Base-by-base conservation (phyloP, 30 jellyfish, hydroid and myxozoan genomes). In the Nemopilema nomurai region DNA sequence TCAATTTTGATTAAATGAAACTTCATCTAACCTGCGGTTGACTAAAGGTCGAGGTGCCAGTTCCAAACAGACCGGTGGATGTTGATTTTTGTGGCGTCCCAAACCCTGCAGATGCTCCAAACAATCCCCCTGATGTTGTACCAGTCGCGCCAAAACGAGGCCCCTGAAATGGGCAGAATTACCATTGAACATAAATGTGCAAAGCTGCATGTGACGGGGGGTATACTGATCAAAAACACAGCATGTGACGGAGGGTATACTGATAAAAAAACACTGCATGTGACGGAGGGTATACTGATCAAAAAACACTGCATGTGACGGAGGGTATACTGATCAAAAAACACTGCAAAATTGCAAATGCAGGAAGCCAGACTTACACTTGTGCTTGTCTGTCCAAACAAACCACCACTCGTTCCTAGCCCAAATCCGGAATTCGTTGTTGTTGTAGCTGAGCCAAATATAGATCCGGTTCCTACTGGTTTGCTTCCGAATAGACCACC, bases 11-110 rank as follows among this genome's bases (percentile, higher is more conserved):
- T 3, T 3, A 41, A 41, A 6, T 3, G 57, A 41, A 13, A 41
- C 6, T 41, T 6, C 26, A 29, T 8, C 79, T 17, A 57, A 82
- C 91, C 87, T 91, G 89, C 51, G 96, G 92, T 31, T 91, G 96
- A 27, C 97, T 96, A 80, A 91, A 91, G 1, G 96, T 76, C 18
- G 92, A 85, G 27, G 89, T 81, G 20, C 90, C 96, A 9, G 89
- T 85, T 6, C 98, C 98, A 79, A 93, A 93, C 50, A 93, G 89
- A 26, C 97, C 90, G 29, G 96, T 91, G 53, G 90, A 66, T 3
- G 92, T 84, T 25, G 98, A 69, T 23, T 92, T 81, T 33, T 82
- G 95, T 29, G 96, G 75, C 41, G 89, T 49, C 1, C 97, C 97
- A 88, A 92, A 92, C 19, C 92, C 86, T 9, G 93, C 31, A 53